Conservation (phyloP, 2,113 vertebrate genomes). For the Mastomys coucha region DNA sequence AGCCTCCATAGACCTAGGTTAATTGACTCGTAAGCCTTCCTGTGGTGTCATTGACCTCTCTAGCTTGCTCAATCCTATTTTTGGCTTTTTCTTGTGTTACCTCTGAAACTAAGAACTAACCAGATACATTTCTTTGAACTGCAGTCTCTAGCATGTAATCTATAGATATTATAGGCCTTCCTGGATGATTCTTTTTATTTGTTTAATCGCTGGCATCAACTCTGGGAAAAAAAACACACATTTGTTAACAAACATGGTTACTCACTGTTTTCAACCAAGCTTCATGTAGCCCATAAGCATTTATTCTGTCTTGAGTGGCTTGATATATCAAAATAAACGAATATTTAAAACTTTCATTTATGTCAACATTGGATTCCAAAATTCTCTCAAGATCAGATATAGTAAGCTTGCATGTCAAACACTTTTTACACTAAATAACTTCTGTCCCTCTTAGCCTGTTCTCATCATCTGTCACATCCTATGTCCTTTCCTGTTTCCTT, state of each 20-base stretch:
- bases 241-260: not conserved
- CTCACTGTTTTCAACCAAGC: not conserved
- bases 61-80: too few relatives aligned
- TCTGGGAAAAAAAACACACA: not conserved
- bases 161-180: not conserved
- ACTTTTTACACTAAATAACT: not conserved
- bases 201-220: not conserved
- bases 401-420: not conserved
- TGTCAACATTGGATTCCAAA: not conserved
- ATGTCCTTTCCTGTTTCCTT: not conserved
- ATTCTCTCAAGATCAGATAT: not conserved
- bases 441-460: not conserved
- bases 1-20: too few relatives aligned
- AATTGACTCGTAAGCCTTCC: too few relatives aligned
- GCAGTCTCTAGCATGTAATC: constrained; percentile 19
- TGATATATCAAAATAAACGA: not conserved
- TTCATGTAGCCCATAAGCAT: not conserved
- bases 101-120: constrained; percentile 33
- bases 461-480: not conserved
- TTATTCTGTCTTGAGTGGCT: not conserved
- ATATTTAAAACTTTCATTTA: constrained; percentile 20
- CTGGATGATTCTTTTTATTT: not conserved
- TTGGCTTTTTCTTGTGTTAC: not conserved
- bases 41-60: too few relatives aligned
- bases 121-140: not conserved